phyloP scores from a whole-genome alignment of 2,797 vertebrate species.

The Orestias chungarensis region DNA sequence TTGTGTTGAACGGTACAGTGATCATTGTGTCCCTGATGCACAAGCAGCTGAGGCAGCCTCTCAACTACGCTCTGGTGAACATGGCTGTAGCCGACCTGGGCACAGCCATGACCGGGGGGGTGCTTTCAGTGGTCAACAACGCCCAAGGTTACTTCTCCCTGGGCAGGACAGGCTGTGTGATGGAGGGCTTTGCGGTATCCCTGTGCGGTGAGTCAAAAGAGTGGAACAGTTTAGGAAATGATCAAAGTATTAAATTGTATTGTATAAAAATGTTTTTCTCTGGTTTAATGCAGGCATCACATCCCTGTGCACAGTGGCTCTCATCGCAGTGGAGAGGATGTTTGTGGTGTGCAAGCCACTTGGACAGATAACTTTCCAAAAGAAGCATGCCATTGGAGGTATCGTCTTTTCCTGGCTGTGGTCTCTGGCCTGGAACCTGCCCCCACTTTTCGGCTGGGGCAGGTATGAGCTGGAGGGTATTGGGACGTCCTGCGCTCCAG shows the following conservation, averaged over 20 bases:
- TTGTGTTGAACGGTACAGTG: slow-evolving; percentile 75
- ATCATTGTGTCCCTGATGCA: slow-evolving; percentile 74
- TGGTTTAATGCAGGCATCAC: slow-evolving; percentile 70
- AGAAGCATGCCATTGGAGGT: slow-evolving; percentile 67
- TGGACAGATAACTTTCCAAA: slow-evolving; percentile 71
- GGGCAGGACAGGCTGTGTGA: slow-evolving; percentile 76
- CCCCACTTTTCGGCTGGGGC: slow-evolving; percentile 82
- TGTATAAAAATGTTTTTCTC: neutral
- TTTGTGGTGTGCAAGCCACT: slow-evolving; percentile 78
- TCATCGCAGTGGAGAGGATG: slow-evolving; percentile 79
- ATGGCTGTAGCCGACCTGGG: slow-evolving; percentile 79
- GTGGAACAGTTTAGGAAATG: neutral
- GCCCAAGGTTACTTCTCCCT: slow-evolving; percentile 76
- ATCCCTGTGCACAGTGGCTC: slow-evolving; percentile 79
- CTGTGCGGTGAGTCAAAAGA: slow-evolving; percentile 75
- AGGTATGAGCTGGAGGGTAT: slow-evolving; percentile 81
- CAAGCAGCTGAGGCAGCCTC: slow-evolving; percentile 78
- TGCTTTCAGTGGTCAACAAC: slow-evolving; percentile 78
- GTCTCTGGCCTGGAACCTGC: slow-evolving; percentile 80
- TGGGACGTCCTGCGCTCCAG: slow-evolving; percentile 80
- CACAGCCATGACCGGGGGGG: slow-evolving; percentile 71
- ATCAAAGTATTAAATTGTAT: neutral
- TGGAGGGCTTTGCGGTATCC: slow-evolving; percentile 79
- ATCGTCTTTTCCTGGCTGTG: slow-evolving; percentile 77
- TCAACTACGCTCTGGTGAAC: slow-evolving; percentile 81